phyloP scores from a whole-genome alignment of 2,797 vertebrate genomes.

The Spatula clypeata region DNA sequence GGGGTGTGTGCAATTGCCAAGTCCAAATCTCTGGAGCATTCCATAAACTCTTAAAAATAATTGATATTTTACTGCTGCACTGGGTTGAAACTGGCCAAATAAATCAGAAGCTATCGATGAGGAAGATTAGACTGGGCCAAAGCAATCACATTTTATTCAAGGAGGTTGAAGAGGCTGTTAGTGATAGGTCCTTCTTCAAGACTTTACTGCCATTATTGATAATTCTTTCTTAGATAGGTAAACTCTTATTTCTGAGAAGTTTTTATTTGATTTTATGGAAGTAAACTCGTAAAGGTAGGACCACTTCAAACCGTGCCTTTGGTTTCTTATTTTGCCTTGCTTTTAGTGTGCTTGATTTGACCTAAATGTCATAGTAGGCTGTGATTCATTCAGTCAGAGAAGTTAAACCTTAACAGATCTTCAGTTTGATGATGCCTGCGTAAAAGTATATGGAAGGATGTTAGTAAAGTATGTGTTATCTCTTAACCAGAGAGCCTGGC shows the following conservation, averaged over 20 bases:
- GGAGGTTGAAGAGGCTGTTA: neutral
- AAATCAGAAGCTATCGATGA: neutral
- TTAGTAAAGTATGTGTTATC: neutral
- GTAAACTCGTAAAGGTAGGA: neutral
- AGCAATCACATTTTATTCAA: neutral
- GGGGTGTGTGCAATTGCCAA: neutral
- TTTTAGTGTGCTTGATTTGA: neutral
- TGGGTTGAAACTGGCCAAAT: neutral
- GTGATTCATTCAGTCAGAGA: neutral
- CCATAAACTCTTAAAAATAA: neutral
- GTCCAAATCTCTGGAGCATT: neutral
- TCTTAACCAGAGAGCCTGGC: neutral
- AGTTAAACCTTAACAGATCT: neutral
- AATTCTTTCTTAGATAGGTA: neutral
- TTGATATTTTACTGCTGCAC: fast-evolving
- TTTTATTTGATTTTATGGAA: slow-evolving; percentile 14
- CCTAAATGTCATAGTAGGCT: neutral
- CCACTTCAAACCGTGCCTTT: neutral
- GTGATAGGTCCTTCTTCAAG: neutral
- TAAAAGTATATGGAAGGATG: neutral
- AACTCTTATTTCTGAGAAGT: neutral
- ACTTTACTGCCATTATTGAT: neutral
- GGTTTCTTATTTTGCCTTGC: neutral
- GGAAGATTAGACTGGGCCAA: neutral
- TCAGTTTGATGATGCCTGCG: neutral